Percentiles rank a stretch among this genome's conserved stretches.
Conservation (phyloP, 1,140 invertebrate genomes). For the Pentalonia nigronervosa region DNA sequence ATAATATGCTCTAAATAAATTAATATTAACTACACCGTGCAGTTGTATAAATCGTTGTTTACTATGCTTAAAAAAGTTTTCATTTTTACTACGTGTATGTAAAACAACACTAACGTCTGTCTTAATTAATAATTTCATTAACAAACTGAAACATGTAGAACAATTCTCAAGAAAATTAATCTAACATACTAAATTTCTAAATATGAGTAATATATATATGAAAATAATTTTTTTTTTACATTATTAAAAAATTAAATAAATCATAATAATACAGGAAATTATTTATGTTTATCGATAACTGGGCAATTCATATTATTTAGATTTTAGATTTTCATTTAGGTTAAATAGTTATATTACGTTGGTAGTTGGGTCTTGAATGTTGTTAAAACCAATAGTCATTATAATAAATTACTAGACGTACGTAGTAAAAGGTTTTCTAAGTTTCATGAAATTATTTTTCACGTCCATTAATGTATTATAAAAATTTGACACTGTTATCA, state of each 20-base stretch:
- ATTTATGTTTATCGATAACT: not conserved
- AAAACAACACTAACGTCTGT: not conserved
- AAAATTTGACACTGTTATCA: not conserved
- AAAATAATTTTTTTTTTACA: not conserved
- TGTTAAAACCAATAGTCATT: not conserved
- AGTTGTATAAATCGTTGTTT: not conserved
- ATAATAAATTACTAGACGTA: not conserved
- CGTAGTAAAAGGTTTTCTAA: not conserved
- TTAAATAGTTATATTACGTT: not conserved
- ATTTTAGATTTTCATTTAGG: not conserved
- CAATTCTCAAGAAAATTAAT: not conserved
- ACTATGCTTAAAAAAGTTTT: not conserved
- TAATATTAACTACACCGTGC: not conserved
- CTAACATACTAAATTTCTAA: not conserved
- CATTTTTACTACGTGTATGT: not conserved
- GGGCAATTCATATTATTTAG: not conserved
- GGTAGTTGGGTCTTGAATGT: not conserved
- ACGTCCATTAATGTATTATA: not conserved
- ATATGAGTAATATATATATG: not conserved
- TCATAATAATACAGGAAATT: not conserved
- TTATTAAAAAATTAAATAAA: not conserved
- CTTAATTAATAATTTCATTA: not conserved
- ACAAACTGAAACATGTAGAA: not conserved
- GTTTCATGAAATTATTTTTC: not conserved
- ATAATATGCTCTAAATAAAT: not conserved